Evolutionary conservation across 2,113 vertebrate species (phyloP), one percentile per base, ranked within the genome.

Genomic region (Sebastes schlegelii): DNA sequence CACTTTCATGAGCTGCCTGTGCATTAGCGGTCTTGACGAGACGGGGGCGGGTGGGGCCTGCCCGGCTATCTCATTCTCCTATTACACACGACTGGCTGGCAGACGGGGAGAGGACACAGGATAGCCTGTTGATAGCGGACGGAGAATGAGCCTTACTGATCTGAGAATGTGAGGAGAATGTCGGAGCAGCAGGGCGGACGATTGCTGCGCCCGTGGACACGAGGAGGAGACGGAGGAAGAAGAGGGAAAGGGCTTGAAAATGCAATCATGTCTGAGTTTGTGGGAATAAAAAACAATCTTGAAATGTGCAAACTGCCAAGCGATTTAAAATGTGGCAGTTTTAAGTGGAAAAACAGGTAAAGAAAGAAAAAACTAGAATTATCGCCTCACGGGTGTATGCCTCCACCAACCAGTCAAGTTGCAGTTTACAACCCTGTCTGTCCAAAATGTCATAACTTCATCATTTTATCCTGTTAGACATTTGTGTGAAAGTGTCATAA

Each of bases 1-100:
- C 92, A 92, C 83, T 88, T 93, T 91, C 86, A 92, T 74, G 87
- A 92, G 89, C 89, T 86, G 92, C 85, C 82, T 85, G 84, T 85
- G 81, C 90, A 89, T 92, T 92, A 92, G 89, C 42, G 19, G 79
- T 70, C 82, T 70, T 83, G 89, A 82, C 79, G 16, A 87, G 5
- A 23, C 12, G 11, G 12, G 61, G 49, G 16, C 23, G 4, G 11
- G 12, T 62, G 61, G 21, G 8, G 67, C 69, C 77, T 64, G 67
- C 69, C 77, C 62, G 49, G 76, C 83, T 67, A 52, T 82, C 86
- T 87, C 64, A 63, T 60, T 89, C 92, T 94, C 91, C 83, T 71
- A 71, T 94, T 94, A 92, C 93, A 91, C 82, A 65, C 49, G 80
- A 86, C 83, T 84, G 87, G 79, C 87, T 83, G 86, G 86, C 92